Conservation (phyloP, 2,797 vertebrate genomes). For the Anomalospiza imberbis region DNA sequence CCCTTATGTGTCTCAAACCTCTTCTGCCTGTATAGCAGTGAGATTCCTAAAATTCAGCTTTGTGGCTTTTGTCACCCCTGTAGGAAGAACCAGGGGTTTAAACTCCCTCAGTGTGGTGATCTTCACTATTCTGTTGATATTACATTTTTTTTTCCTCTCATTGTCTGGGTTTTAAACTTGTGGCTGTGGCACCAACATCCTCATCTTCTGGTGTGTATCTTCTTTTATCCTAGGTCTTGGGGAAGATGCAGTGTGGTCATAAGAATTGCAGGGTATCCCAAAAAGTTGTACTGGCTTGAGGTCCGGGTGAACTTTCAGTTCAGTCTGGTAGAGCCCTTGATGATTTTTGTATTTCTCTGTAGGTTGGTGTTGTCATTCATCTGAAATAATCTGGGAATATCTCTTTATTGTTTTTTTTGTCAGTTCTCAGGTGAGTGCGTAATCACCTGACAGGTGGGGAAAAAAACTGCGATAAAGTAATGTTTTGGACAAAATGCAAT, state of each 20-base stretch:
- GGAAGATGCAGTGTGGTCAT: neutral
- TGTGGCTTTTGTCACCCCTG: neutral
- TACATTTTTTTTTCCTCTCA: accelerated
- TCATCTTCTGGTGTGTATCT: neutral
- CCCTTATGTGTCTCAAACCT: neutral
- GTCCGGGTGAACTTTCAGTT: neutral
- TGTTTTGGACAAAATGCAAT: neutral
- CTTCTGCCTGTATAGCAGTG: neutral
- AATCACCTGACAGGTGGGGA: neutral
- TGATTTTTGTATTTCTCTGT: neutral
- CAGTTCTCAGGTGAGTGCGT: accelerated
- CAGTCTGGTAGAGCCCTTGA: neutral
- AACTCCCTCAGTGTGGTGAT: accelerated
- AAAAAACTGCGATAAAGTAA: neutral
- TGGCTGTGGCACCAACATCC: neutral
- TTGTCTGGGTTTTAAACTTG: neutral
- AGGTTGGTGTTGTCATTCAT: neutral
- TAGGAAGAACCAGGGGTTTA: neutral
- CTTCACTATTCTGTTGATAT: neutral
- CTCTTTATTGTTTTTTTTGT: neutral
- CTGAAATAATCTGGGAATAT: neutral
- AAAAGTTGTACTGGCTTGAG: accelerated
- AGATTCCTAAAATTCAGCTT: neutral
- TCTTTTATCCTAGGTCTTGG: neutral
- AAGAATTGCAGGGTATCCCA: neutral